These are phyloP conservation scores for Pararge aegeria DNA, from an alignment of 1,140 invertebrate genomes.

Conservation along the genomic window DNA sequence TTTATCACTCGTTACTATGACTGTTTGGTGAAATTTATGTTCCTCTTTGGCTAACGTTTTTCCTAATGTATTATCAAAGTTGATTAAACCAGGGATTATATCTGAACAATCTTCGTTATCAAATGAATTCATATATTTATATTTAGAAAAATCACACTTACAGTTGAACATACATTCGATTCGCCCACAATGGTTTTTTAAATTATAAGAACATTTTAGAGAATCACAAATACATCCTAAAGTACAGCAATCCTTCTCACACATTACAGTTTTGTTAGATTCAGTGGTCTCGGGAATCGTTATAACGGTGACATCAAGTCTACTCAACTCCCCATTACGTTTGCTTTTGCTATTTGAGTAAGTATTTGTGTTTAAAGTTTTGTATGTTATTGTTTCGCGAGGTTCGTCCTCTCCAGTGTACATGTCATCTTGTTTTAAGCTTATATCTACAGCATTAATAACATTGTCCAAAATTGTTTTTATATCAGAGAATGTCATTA, in stretches of 20 bases:
- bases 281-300: conserved; percentile 40
- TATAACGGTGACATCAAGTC: conserved; percentile 67
- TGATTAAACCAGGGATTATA: conserved; percentile 47
- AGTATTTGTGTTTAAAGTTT: conserved; percentile 15
- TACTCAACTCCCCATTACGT: conserved; percentile 57
- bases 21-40: conserved; percentile 72
- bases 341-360: conserved; percentile 47
- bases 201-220: conserved; percentile 43
- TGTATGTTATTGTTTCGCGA: conserved; percentile 22
- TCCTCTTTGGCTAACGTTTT: conserved; percentile 62
- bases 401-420: conserved; percentile 43
- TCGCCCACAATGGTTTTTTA: conserved; percentile 61
- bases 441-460: conserved; percentile 60
- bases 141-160: conserved; percentile 58
- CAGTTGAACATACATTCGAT: conserved; percentile 68
- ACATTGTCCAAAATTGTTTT: conserved; percentile 46
- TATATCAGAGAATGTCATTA: conserved; percentile 34
- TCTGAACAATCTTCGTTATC: conserved; percentile 36
- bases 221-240: conserved; percentile 67
- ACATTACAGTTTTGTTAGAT: conserved; percentile 24
- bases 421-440: conserved; percentile 49
- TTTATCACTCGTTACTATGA: conserved; percentile 57
- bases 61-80: conserved; percentile 49
- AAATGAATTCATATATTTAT: conserved; percentile 36
- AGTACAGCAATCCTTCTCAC: conserved; percentile 50